Evolutionary conservation across 2,888 invertebrate genomes (phyloP), one percentile per base, ranked within the genome.

Genomic region (Aphidius colemani): DNA sequence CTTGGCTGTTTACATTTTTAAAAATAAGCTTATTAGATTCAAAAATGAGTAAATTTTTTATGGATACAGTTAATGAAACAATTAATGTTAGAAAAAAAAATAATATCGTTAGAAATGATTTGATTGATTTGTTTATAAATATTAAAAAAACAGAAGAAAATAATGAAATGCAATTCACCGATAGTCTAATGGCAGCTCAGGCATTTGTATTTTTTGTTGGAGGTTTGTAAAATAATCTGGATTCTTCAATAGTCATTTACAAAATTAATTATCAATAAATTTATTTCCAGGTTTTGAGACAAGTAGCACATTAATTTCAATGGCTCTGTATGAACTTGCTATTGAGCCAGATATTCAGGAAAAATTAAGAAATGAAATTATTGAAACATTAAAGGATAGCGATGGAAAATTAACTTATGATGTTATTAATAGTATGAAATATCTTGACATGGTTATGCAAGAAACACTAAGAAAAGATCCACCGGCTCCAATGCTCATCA

Each of bases 381-480:
- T 72, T 2, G 65, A 73, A 4, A 70, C 72, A 4, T 61, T 78
- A 40, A 63, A 70, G 3, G 74, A 72, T 43, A 67, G 75, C 46
- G 69, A 75, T 5, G 78, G 77, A 2, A 67, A 75, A 44, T 61
- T 84, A 1, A 78, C 75, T 2, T 83, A 82, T 62, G 83, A 83
- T 44, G 70, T 73, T 4, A 61, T 83, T 1, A 73, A 73, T 60
- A 74, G 78, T 44, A 78, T 83, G 80, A 57, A 46, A 11, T 57
- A 57, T 30, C 57, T 57, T 0, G 57, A 57, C 7, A 57, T 46
- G 57, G 57, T 57, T 7, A 7, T 39, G 30, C 57, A 57, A 7
- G 80, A 75, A 53, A 81, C 84, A 0, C 70, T 85, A n/a, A 74
- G 85, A 13, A 78, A 81, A 55, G 82, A 83, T 72, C 84, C 85